A percentile compares a stretch with the other conserved stretches of the same genome.
phyloP scores from a whole-genome alignment of 2,888 invertebrate genomes.

The Sipha maydis region DNA sequence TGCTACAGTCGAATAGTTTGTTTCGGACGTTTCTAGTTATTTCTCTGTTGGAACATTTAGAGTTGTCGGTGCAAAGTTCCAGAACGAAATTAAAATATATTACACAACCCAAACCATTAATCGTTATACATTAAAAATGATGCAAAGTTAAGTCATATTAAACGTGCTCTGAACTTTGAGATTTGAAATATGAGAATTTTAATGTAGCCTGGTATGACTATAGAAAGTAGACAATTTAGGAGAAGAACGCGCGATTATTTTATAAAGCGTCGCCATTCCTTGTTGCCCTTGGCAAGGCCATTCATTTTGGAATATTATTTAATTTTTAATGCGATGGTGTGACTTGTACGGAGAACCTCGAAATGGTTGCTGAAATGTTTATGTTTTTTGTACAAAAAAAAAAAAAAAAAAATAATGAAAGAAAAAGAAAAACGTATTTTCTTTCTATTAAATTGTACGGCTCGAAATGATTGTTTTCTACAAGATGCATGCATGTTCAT shows the following conservation, averaged over 20 bases:
- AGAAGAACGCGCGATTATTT: neutral
- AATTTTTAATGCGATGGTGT: neutral
- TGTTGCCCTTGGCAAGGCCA: neutral
- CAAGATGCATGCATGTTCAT: too few species aligned
- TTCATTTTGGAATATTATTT: neutral
- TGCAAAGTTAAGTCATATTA: neutral
- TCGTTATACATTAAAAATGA: constrained; percentile 3
- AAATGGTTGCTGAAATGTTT: too few species aligned
- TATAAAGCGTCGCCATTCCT: neutral
- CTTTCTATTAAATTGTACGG: too few species aligned
- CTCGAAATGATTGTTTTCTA: too few species aligned
- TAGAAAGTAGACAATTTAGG: neutral
- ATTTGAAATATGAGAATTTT: constrained; percentile 6
- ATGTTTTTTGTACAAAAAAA: too few species aligned
- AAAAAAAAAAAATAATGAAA: too few species aligned
- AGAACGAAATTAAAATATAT: neutral
- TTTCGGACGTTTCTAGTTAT: neutral
- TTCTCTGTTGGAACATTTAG: neutral
- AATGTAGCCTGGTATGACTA: too few species aligned
- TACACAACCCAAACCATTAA: neutral
- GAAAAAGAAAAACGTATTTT: too few species aligned
- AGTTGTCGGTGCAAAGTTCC: constrained; percentile 11
- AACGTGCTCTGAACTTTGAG: neutral
- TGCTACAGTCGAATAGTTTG: neutral
- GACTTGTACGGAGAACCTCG: too few species aligned